Conservation (phyloP, 1,140 invertebrate species). For the Himalopsyche phryganea region DNA sequence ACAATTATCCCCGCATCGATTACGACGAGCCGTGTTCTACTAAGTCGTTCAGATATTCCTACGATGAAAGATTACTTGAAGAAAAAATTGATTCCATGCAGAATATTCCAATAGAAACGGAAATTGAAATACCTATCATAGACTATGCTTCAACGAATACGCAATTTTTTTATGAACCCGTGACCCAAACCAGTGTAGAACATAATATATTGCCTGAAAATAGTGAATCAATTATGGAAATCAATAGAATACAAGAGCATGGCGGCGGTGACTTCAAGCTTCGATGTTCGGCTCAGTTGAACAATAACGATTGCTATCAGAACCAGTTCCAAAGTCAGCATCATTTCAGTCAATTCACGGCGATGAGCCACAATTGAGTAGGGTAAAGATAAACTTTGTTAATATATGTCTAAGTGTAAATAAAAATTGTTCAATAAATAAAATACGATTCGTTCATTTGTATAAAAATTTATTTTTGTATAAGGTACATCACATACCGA, state of each 20-base stretch:
- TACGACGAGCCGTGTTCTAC: slow-evolving; percentile 17
- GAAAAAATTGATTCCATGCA: slow-evolving; percentile 22
- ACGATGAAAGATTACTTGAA: slow-evolving; percentile 26
- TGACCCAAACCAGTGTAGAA: slow-evolving; percentile 11
- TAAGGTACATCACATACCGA: slow-evolving; percentile 22
- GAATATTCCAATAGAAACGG: slow-evolving; percentile 28
- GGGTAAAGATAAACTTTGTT: neutral
- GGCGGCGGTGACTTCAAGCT: slow-evolving; percentile 21
- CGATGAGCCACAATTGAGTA: slow-evolving; percentile 26
- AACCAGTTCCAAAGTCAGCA: slow-evolving; percentile 22
- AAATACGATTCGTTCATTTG: slow-evolving; percentile 17
- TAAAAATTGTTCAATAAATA: slow-evolving; percentile 19
- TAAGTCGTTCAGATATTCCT: slow-evolving; percentile 29
- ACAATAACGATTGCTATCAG: slow-evolving; percentile 28
- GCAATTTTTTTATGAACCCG: slow-evolving; percentile 26
- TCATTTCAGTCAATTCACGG: slow-evolving; percentile 30
- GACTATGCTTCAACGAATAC: slow-evolving; percentile 20
- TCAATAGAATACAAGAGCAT: slow-evolving; percentile 14
- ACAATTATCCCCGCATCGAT: slow-evolving; percentile 20
- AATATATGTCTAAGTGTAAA: slow-evolving; percentile 10
- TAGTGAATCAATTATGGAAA: slow-evolving; percentile 25
- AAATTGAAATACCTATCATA: slow-evolving; percentile 30
- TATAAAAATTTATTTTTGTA: slow-evolving; percentile 29
- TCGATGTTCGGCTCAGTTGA: slow-evolving; percentile 9
- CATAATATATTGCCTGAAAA: slow-evolving; percentile 9